These are phyloP conservation scores for Triops longicaudatus DNA, from an alignment of 1,140 invertebrate genomes.

Conservation along the genomic window DNA sequence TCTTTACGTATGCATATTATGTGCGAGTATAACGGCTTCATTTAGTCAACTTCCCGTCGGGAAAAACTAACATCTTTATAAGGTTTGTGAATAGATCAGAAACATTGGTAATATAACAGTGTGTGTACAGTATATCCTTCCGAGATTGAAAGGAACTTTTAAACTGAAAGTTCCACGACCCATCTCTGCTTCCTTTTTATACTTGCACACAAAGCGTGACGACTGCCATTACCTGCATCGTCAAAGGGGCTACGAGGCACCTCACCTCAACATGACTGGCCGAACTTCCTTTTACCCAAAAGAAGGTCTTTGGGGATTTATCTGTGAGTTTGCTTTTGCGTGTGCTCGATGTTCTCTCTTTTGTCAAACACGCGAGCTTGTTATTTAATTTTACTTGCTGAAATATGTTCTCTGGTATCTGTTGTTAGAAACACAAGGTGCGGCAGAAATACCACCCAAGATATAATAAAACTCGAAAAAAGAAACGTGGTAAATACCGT, in stretches of 20 bases:
- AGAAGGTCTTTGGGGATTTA: no score
- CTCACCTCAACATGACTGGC: not conserved
- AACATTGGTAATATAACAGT: not conserved
- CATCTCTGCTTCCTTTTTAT: not conserved
- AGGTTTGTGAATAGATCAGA: not conserved
- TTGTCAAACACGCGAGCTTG: no score
- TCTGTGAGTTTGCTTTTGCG: no score
- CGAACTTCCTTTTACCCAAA: not conserved
- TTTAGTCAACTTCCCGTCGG: not conserved
- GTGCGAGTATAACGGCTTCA: not conserved
- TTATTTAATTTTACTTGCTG: no score
- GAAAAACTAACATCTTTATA: not conserved
- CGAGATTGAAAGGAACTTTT: not conserved
- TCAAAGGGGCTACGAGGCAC: not conserved
- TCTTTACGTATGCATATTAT: not conserved
- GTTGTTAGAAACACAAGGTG: no score
- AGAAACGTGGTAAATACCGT: no score
- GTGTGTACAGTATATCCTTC: not conserved
- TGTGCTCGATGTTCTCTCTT: no score
- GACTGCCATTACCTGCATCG: not conserved
- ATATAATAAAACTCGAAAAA: no score
- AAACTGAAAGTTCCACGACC: not conserved
- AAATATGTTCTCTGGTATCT: no score
- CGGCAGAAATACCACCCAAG: no score
- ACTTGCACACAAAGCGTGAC: not conserved